Evolutionary conservation across 2,888 invertebrate genomes (phyloP), one percentile per base, ranked within the genome.

Genomic region (Craniophora ligustri): DNA sequence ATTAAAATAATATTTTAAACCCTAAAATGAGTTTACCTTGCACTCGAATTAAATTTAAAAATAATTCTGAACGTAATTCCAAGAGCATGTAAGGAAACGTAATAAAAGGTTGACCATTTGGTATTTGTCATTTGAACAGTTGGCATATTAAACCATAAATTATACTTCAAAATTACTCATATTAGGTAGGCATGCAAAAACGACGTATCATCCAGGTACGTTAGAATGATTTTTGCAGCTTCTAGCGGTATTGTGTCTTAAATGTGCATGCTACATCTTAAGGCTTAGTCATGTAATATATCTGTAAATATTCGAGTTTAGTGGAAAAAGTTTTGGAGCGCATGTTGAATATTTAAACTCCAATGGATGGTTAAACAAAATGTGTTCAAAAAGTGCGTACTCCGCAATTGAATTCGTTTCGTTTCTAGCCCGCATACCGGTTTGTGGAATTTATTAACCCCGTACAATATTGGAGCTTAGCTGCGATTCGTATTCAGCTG

Each of bases 381-480:
- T 35, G 34, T 49, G 34, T 61, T 41, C 31, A 56, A 49, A 21
- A 14, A 36, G 13, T 34, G 23, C 15, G 4, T 15, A 28, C 36
- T 16, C 41, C 42, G 41, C 42, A 26, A 41, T 41, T 31, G 44
- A 41, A 39, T 36, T 23, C 36, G 57, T 62, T 62, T 64, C 57
- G 41, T 62, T 62, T 62, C 58, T 57, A 62, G 50, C 64, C 16
- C 35, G 36, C 28, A 28, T 64, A 32, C 64, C 15, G 28, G 40
- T 34, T 8, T 30, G 61, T 62, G 57, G 50, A 57, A 3, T 55
- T 58, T 50, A 38, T 46, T 44, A 50, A 49, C 14, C 28, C 35
- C 0, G 14, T 57, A 11, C 35, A 40, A 13, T 28, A 31, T 7
- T 61, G 49, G 56, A 18, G 23, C 7, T 10, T 50, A 10, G 8